These are phyloP conservation scores for Amaurobius ferox DNA, from an alignment of 2,888 invertebrate species.

Conservation along the genomic window DNA sequence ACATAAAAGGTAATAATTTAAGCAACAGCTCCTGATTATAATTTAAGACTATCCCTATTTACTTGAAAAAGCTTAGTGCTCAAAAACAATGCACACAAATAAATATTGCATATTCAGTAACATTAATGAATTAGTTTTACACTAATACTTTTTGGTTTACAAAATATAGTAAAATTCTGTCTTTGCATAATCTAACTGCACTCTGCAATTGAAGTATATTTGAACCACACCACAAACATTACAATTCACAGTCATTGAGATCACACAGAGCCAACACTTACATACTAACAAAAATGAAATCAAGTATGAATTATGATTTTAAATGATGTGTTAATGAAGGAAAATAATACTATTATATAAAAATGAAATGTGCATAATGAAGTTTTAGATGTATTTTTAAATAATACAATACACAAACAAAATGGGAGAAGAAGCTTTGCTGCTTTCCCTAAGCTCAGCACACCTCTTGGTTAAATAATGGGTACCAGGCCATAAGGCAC, in stretches of 20 bases:
- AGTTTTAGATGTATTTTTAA: neutral
- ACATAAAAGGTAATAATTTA: no score
- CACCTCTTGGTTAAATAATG: conserved; percentile 40
- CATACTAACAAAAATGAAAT: neutral
- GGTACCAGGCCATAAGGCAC: conserved; percentile 49
- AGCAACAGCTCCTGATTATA: no score
- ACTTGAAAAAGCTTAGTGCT: no score
- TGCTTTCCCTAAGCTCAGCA: conserved; percentile 65
- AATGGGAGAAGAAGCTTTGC: conserved; percentile 56
- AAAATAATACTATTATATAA: neutral
- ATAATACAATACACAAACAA: conserved; percentile 4
- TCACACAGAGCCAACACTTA: neutral
- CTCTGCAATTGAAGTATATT: conserved; percentile 13
- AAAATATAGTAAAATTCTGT: conserved; percentile 13
- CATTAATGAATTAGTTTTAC: no score
- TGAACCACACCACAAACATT: neutral
- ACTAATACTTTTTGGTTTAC: no score
- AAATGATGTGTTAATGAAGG: neutral
- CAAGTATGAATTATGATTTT: neutral
- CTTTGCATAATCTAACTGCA: conserved; percentile 30
- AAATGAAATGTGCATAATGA: neutral
- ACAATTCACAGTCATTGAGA: neutral
- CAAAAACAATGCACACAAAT: no score
- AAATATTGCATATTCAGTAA: no score
- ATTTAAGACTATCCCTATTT: no score